Evolutionary conservation across 2,113 vertebrate species (phyloP), one percentile per base, ranked within the genome.

Genomic region (Pterophyllum scalare): DNA sequence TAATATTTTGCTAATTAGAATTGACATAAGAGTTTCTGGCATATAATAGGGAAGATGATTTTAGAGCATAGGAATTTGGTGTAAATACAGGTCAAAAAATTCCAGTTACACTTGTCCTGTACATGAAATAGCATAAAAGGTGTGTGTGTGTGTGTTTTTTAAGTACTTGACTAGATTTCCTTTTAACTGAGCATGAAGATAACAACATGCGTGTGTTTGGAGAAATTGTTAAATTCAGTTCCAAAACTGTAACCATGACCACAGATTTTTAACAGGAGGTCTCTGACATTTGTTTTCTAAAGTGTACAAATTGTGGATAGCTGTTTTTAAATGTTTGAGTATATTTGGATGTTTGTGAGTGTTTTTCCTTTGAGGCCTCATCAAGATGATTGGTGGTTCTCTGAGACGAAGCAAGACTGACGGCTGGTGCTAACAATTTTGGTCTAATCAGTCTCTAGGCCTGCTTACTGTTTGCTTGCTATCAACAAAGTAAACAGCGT

Each of bases 331-430:
- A 43, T 57, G 58, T 67, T 38, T 24, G 22, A 33, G 33, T 76
- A 3, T 38, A 76, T 86, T 54, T 79, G 40, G 62, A 72, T 82
- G 78, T 86, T 81, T 80, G 56, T 83, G 75, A 65, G 79, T 81
- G 75, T 80, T 90, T 91, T 89, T 90, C 85, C 64, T 87, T 77
- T 81, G 87, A 90, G 88, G 87, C 82, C 89, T 93, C 89, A 90
- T 92, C 82, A 74, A 81, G 70, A 72, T 88, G 75, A 77, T 91
- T 93, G 87, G 91, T 94, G 93, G 88, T 94, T 94, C 89, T 91
- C 89, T 90, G 91, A 88, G 90, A 92, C 90, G 81, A 93, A 90
- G 93, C 82, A 87, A 92, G 93, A 92, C 90, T 81, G 90, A 84
- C 89, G 88, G 92, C 94, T 93, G 91, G 77, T 77, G 33, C 54